A percentile compares a stretch with the other conserved stretches of the same genome.
phyloP scores from a whole-genome alignment of 2,113 vertebrate species.

The Pimephales promelas region DNA sequence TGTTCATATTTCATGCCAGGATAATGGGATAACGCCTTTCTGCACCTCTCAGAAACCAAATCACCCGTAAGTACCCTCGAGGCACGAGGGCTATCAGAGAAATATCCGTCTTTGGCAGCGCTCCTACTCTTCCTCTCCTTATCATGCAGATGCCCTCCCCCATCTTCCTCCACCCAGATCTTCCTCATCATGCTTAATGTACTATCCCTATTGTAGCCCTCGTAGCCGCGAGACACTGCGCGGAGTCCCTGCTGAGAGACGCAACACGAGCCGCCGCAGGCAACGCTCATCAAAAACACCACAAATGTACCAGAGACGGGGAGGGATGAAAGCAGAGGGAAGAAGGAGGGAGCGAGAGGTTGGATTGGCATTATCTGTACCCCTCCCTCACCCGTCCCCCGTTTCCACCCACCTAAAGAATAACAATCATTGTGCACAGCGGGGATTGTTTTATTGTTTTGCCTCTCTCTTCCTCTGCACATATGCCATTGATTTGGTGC shows the following conservation, averaged over 20 bases:
- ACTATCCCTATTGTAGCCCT: slow-evolving; percentile 17
- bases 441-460: slow-evolving; percentile 45
- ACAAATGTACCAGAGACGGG: slow-evolving; percentile 1
- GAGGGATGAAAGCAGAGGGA: slow-evolving; percentile 32
- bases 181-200: slow-evolving; percentile 50
- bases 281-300: slow-evolving; percentile 50
- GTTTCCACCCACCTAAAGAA: slow-evolving; percentile 42
- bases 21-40: slow-evolving; percentile 53
- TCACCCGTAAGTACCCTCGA: slow-evolving; percentile 38
- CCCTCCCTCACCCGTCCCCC: slow-evolving; percentile 8
- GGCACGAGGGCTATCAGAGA: slow-evolving; percentile 46
- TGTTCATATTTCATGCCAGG: slow-evolving; percentile 41
- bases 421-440: slow-evolving; percentile 51
- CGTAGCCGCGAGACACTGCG: slow-evolving; percentile 50
- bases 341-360: background rate
- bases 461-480: background rate
- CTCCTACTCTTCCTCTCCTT: slow-evolving; percentile 40
- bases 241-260: slow-evolving; percentile 52
- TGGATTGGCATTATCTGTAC: slow-evolving; percentile 47
- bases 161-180: slow-evolving; percentile 35
- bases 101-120: slow-evolving; percentile 48
- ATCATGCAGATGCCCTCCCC: slow-evolving; percentile 52
- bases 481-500: slow-evolving; percentile 1
- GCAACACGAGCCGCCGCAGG: slow-evolving; percentile 46
- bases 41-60: slow-evolving; percentile 44